Conservation (phyloP, 2,888 invertebrate species). For the Polyploca ridens region DNA sequence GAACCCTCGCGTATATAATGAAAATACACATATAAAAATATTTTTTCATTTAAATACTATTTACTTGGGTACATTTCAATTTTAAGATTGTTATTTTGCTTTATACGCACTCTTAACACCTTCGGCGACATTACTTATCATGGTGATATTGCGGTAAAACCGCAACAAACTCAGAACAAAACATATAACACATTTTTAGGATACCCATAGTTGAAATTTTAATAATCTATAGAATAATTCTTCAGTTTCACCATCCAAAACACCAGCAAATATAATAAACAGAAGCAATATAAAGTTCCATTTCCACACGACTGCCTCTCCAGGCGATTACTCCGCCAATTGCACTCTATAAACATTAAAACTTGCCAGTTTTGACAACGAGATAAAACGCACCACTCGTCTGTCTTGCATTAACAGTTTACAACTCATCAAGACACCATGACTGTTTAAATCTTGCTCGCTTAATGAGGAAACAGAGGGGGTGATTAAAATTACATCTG, state of each 20-base stretch:
- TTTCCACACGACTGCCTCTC: constrained; percentile 33
- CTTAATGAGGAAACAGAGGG: constrained; percentile 39
- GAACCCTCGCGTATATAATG: no score
- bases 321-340: constrained; percentile 32
- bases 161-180: no score
- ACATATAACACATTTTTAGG: no score
- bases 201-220: no score
- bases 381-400: constrained; percentile 58
- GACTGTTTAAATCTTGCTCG: constrained; percentile 48
- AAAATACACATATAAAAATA: no score
- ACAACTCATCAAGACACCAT: constrained; percentile 58
- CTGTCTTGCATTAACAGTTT: constrained; percentile 41
- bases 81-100: no score
- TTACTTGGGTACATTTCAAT: no score
- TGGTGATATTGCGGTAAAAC: no score
- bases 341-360: constrained; percentile 64
- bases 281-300: constrained; percentile 3
- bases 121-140: no score
- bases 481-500: constrained; percentile 55
- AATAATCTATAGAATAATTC: background rate
- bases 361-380: constrained; percentile 58
- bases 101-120: no score
- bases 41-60: no score
- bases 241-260: background rate
- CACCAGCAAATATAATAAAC: constrained; percentile 4